phyloP scores from a whole-genome alignment of 1,140 invertebrate species.

The Telenomus remus region DNA sequence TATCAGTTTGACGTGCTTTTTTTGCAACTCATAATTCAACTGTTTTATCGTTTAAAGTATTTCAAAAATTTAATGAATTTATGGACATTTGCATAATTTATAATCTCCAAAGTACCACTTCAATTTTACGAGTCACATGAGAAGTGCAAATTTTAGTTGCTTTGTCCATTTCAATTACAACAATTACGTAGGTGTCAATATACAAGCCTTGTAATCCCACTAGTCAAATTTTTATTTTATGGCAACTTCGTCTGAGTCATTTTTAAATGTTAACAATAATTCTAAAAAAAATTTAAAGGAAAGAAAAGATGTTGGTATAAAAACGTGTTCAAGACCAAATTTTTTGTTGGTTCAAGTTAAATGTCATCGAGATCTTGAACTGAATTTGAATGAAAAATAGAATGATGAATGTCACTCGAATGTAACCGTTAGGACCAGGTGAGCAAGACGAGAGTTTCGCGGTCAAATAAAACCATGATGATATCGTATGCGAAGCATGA shows the following conservation, averaged over 20 bases:
- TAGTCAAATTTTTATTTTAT: conserved; percentile 9
- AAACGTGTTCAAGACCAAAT: no score
- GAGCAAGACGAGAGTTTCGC: conserved; percentile 59
- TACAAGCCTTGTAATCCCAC: conserved; percentile 20
- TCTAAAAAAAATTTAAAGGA: no score
- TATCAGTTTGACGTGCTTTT: no score
- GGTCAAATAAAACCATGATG: conserved; percentile 60
- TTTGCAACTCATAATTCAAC: no score
- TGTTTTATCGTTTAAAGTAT: no score
- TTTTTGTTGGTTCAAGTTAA: no score
- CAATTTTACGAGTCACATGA: conserved; percentile 1
- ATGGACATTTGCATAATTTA: no score
- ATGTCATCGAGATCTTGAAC: no score
- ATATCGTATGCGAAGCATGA: conserved; percentile 71
- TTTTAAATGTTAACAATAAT: no score
- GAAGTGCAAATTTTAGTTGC: conserved; percentile 24
- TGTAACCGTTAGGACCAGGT: conserved; percentile 51
- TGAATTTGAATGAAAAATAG: conserved; percentile 3
- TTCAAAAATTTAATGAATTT: no score
- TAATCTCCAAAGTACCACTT: background rate
- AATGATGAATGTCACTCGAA: conserved; percentile 29
- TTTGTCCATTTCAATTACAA: conserved; percentile 21
- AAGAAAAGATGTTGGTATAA: no score
- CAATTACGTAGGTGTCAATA: conserved; percentile 25
- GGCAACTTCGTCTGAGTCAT: no score